Percentiles rank a stretch among this genome's conserved stretches.
Evolutionary conservation across 2,113 vertebrate species (phyloP).

Genomic region (Xenopus borealis): DNA sequence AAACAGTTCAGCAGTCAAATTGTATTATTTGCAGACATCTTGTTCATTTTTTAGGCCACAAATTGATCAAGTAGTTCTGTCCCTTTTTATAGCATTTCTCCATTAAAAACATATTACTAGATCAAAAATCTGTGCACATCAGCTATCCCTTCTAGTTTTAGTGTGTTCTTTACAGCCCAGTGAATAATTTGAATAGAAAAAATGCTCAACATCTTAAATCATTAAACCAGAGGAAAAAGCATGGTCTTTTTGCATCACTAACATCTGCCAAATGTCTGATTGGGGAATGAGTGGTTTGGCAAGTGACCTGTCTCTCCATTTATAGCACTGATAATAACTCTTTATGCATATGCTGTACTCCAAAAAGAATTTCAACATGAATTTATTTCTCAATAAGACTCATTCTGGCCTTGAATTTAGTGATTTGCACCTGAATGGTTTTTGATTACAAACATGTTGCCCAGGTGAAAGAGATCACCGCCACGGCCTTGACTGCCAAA

Average conservation of each 20-base stretch:
- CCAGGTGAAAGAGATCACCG: constrained; percentile 35
- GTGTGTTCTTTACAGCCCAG: constrained; percentile 45
- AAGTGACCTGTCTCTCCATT: constrained; percentile 46
- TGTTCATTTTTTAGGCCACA: constrained; percentile 29
- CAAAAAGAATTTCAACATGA: constrained; percentile 42
- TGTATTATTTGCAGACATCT: constrained; percentile 35
- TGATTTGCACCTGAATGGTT: constrained; percentile 39
- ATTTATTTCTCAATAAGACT: constrained; percentile 36
- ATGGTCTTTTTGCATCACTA: constrained; percentile 41
- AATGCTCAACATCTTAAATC: constrained; percentile 44
- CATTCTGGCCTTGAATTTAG: constrained; percentile 26
- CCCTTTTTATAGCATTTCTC: constrained; percentile 30
- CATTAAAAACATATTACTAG: constrained; percentile 42
- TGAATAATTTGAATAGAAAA: constrained; percentile 44
- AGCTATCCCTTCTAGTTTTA: constrained; percentile 44
- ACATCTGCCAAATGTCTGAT: constrained; percentile 47
- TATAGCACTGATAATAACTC: constrained; percentile 44
- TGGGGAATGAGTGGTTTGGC: constrained; percentile 44
- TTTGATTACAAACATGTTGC: constrained; percentile 44
- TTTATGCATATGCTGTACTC: constrained; percentile 47
- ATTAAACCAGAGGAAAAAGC: constrained; percentile 41
- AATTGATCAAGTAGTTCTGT: constrained; percentile 28
- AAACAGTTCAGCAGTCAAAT: constrained; percentile 26
- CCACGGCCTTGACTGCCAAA: constrained; percentile 36
- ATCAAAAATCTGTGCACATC: constrained; percentile 45